Evolutionary conservation across 2,888 invertebrate species (phyloP).

Genomic region (Pinctada fucata): DNA sequence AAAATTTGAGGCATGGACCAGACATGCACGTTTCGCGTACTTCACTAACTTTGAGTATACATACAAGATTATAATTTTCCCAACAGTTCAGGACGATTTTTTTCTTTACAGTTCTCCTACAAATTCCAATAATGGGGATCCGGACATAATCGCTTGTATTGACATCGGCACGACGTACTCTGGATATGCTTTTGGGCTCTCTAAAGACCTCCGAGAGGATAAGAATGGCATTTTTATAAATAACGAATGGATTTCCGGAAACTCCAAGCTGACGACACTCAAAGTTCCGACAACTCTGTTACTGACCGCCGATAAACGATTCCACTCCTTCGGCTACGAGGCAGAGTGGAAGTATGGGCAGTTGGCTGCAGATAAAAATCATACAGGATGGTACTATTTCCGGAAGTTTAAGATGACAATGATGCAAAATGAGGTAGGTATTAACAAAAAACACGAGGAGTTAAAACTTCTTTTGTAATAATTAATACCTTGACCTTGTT

Average conservation of each 20-base stretch:
- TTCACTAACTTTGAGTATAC: too few species aligned
- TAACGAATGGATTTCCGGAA: constrained; percentile 60
- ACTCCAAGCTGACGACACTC: constrained; percentile 52
- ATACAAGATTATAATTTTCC: too few species aligned
- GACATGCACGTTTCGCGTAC: too few species aligned
- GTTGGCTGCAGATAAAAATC: constrained; percentile 49
- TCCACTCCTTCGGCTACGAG: constrained; percentile 57
- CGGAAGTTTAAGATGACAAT: constrained; percentile 54
- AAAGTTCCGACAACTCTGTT: constrained; percentile 50
- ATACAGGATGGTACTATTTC: constrained; percentile 55
- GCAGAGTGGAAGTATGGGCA: constrained; percentile 56
- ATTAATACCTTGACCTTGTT: too few species aligned
- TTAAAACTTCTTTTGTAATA: too few species aligned
- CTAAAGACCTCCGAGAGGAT: constrained; percentile 46
- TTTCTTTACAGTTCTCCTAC: background rate
- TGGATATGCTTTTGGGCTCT: constrained; percentile 53
- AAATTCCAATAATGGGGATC: constrained; percentile 6
- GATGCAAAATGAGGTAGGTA: constrained; percentile 33
- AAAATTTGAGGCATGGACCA: too few species aligned
- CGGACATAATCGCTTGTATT: constrained; percentile 38
- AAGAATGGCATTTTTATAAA: constrained; percentile 48
- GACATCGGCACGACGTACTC: constrained; percentile 46
- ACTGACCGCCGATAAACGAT: constrained; percentile 48
- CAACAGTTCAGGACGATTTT: too few species aligned
- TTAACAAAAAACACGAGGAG: background rate